Conservation (phyloP, 2,888 invertebrate species). For the Anthrax anthrax region DNA sequence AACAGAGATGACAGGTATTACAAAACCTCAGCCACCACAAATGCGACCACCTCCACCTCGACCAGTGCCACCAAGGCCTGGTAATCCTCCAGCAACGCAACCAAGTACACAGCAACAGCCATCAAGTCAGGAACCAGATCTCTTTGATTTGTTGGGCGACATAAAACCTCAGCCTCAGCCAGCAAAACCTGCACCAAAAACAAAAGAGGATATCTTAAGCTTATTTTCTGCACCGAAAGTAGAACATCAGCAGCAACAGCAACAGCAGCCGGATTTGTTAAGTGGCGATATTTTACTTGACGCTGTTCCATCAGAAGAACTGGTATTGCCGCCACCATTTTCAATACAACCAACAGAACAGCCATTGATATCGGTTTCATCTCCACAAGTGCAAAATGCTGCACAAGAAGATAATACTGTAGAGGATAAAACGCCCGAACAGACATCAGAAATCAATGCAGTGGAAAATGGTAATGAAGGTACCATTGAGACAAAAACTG, state of each 20-base stretch:
- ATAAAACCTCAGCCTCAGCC: slow-evolving; percentile 34
- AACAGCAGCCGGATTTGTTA: slow-evolving; percentile 40
- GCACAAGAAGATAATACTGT: not conserved
- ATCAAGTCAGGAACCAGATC: slow-evolving; percentile 34
- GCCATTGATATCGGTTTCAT: not conserved
- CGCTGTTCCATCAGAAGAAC: slow-evolving; percentile 12
- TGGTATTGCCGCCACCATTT: slow-evolving; percentile 6
- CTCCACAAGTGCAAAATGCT: not conserved
- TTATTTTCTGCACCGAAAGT: slow-evolving; percentile 38
- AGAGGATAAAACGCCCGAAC: not conserved
- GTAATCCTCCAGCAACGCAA: slow-evolving; percentile 28
- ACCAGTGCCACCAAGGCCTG: slow-evolving; percentile 26
- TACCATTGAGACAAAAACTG: not conserved
- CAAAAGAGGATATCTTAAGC: slow-evolving; percentile 46
- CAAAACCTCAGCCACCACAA: slow-evolving; percentile 36
- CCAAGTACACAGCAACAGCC: slow-evolving; percentile 21
- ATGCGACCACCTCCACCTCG: slow-evolving; percentile 33
- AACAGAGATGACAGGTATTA: slow-evolving; percentile 37
- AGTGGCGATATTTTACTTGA: slow-evolving; percentile 39
- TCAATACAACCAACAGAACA: not conserved
- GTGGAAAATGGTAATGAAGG: too few species aligned
- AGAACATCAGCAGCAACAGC: slow-evolving; percentile 18
- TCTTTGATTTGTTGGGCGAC: slow-evolving; percentile 40
- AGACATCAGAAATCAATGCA: too few species aligned
- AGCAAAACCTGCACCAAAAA: slow-evolving; percentile 39